phyloP scores from a whole-genome alignment of 2,888 invertebrate genomes.

The Thereva nobilitata region DNA sequence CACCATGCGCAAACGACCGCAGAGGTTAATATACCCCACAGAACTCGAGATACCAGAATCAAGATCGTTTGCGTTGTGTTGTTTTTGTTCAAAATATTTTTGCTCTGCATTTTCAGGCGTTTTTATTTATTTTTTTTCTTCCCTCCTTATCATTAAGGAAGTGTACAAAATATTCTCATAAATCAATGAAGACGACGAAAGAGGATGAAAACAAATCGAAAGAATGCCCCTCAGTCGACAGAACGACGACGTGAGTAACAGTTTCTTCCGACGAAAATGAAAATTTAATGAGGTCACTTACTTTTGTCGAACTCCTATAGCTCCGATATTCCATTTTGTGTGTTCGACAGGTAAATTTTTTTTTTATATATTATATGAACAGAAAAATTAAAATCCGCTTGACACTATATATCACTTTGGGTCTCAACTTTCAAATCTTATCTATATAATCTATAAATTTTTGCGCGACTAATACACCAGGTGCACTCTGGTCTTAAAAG shows the following conservation, averaged over 20 bases:
- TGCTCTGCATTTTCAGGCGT: background rate
- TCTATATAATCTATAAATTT: no score
- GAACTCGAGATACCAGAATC: no score
- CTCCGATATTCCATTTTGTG: constrained; percentile 57
- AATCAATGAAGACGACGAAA: constrained; percentile 14
- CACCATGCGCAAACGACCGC: constrained; percentile 10
- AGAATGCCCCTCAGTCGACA: background rate
- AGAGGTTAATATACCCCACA: constrained; percentile 25
- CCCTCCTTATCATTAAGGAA: constrained; percentile 14
- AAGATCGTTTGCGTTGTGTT: no score
- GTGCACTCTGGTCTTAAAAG: no score
- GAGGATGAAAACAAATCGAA: background rate
- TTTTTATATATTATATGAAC: no score
- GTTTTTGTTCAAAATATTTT: no score
- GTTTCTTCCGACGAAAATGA: constrained; percentile 37
- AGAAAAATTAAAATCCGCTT: no score
- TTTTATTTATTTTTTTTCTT: constrained; percentile 11
- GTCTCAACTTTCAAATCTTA: no score
- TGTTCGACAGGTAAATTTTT: background rate
- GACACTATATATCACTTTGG: no score
- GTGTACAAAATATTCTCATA: constrained; percentile 17
- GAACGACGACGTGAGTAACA: constrained; percentile 28
- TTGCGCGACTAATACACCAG: no score
- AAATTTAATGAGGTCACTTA: constrained; percentile 57
- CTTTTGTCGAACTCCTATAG: constrained; percentile 57